Evolutionary conservation across 2,888 invertebrate species (phyloP).

Genomic region (Scaeva pyrastri): DNA sequence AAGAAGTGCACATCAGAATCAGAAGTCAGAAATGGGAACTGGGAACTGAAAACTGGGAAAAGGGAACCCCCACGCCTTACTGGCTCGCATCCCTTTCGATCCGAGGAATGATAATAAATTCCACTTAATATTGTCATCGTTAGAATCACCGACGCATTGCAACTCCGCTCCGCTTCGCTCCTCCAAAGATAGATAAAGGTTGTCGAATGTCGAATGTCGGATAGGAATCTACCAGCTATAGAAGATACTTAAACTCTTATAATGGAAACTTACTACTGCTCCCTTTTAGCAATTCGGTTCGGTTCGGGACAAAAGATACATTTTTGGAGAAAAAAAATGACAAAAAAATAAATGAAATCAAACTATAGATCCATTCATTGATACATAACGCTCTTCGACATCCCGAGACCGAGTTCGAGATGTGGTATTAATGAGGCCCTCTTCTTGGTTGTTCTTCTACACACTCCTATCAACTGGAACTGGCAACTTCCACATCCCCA

Average conservation of each 20-base stretch:
- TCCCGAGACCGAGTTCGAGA: conserved; percentile 15
- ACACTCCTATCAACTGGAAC: too few species aligned
- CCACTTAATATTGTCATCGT: conserved; percentile 71
- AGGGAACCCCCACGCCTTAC: conserved; percentile 63
- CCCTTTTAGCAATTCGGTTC: conserved; percentile 46
- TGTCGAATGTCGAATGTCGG: too few species aligned
- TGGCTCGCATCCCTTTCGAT: conserved; percentile 39
- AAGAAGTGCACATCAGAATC: background rate
- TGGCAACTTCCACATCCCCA: conserved; percentile 31
- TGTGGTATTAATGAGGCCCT: conserved; percentile 69
- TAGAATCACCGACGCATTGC: conserved; percentile 74
- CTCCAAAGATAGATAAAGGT: conserved; percentile 28
- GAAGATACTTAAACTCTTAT: background rate
- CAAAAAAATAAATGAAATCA: conserved; percentile 14
- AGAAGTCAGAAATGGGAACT: too few species aligned
- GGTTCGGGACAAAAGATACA: conserved; percentile 34
- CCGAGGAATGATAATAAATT: conserved; percentile 67
- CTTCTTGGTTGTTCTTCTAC: background rate
- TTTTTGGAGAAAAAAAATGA: conserved; percentile 28
- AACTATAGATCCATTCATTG: conserved; percentile 37
- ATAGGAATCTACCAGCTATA: conserved; percentile 10
- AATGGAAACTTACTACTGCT: conserved; percentile 6
- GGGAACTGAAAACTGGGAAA: too few species aligned
- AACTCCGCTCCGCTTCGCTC: conserved; percentile 18
- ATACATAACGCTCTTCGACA: conserved; percentile 15